These are phyloP conservation scores for Nilaparvata lugens DNA, from an alignment of 1,140 invertebrate species.

Conservation along the genomic window DNA sequence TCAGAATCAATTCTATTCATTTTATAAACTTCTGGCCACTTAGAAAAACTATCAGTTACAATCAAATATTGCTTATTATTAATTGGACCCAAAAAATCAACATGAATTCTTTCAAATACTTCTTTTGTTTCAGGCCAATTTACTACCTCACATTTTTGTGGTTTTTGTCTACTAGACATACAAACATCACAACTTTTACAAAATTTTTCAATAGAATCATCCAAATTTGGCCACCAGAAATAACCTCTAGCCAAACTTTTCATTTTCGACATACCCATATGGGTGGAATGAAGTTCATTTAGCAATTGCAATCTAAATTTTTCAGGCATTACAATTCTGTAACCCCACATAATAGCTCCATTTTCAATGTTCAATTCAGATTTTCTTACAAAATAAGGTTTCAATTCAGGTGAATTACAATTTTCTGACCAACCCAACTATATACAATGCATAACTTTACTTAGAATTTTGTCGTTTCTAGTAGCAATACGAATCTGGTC, in stretches of 20 bases:
- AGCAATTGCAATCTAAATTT: constrained; percentile 7
- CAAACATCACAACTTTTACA: too few species aligned
- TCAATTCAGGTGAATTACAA: constrained; percentile 16
- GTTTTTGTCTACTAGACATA: not conserved
- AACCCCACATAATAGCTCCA: too few species aligned
- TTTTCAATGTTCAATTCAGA: too few species aligned
- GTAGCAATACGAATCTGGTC: constrained; percentile 18
- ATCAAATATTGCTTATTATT: not conserved
- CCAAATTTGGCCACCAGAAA: not conserved
- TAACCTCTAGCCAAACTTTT: not conserved
- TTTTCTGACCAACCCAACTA: constrained; percentile 22
- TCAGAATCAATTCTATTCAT: not conserved
- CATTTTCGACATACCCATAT: not conserved
- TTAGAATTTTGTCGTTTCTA: constrained; percentile 1
- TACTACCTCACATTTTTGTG: not conserved
- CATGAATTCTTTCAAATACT: constrained; percentile 2
- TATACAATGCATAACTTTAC: not conserved
- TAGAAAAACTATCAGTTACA: not conserved
- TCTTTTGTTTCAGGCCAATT: constrained; percentile 1
- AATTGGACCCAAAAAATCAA: not conserved
- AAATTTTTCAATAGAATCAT: not conserved
- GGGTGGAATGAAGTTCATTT: not conserved
- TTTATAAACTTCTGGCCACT: constrained; percentile 5
- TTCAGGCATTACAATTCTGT: constrained; percentile 7
- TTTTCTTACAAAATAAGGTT: too few species aligned